Percentiles rank a stretch among this genome's conserved stretches.
These are phyloP conservation scores for Crenuchus spilurus DNA, from an alignment of 2,797 vertebrate species.

Conservation along the genomic window DNA sequence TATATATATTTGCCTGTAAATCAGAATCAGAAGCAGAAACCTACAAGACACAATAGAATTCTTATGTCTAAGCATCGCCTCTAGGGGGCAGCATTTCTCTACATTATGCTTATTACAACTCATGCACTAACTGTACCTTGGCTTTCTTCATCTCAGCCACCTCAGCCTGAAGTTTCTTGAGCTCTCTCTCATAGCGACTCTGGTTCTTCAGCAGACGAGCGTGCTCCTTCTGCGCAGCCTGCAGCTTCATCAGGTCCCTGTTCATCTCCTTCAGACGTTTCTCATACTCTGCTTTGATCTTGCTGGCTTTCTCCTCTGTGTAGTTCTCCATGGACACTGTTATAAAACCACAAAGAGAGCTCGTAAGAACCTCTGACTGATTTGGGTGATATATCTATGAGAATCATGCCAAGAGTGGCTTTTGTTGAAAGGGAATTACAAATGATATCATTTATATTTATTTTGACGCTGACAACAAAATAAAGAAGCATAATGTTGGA, in stretches of 20 bases:
- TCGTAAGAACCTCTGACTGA: neutral
- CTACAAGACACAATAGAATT: too few relatives aligned
- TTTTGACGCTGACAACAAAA: too few relatives aligned
- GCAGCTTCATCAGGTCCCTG: constrained; percentile 92
- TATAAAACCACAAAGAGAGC: neutral
- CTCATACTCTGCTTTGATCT: constrained; percentile 93
- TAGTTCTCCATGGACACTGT: constrained; percentile 97
- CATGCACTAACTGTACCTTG: constrained; percentile 78
- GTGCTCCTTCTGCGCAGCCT: constrained; percentile 93
- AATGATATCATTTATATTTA: neutral
- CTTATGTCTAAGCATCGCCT: neutral
- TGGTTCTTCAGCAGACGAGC: constrained; percentile 95
- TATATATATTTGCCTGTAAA: too few relatives aligned
- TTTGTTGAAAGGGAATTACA: neutral
- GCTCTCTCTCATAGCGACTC: constrained; percentile 90
- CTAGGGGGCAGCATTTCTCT: constrained; percentile 24
- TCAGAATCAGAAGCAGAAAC: neutral
- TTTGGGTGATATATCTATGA: neutral
- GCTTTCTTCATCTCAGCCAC: constrained; percentile 98
- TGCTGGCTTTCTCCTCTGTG: constrained; percentile 94
- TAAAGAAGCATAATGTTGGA: too few relatives aligned
- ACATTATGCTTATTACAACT: neutral
- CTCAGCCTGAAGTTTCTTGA: constrained; percentile 92
- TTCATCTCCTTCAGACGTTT: constrained; percentile 97
- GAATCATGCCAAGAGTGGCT: neutral